Conservation (phyloP, 2,888 invertebrate species). For the Harpalus rufipes region DNA sequence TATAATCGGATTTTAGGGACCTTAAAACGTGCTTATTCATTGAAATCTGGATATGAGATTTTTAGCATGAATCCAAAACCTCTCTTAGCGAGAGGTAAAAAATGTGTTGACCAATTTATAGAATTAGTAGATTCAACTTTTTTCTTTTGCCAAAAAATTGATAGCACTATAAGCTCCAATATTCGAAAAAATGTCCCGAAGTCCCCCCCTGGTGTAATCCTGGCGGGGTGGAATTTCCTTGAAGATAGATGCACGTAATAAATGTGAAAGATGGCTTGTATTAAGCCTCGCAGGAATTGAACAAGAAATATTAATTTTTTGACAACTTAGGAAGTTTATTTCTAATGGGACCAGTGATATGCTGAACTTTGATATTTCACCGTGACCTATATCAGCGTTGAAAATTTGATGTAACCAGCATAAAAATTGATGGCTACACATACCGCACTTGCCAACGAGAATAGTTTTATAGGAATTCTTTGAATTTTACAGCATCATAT, state of each 20-base stretch:
- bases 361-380: conserved; percentile 36
- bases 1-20: too few relatives aligned
- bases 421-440: conserved; percentile 1
- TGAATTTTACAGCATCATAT: background rate
- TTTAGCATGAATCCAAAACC: too few relatives aligned
- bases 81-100: too few relatives aligned
- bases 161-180: background rate
- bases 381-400: conserved; percentile 17
- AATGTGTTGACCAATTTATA: too few relatives aligned
- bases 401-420: conserved; percentile 16
- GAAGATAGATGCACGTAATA: conserved; percentile 29
- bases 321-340: conserved; percentile 32
- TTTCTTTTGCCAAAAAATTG: too few relatives aligned
- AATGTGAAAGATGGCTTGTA: conserved; percentile 24
- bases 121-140: too few relatives aligned
- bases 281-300: conserved; percentile 15
- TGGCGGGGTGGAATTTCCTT: background rate
- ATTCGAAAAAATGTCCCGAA: background rate
- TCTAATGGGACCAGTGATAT: conserved; percentile 1
- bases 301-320: conserved; percentile 50
- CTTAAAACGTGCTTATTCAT: too few relatives aligned
- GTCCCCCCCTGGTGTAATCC: background rate
- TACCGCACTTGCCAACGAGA: background rate
- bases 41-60: too few relatives aligned
- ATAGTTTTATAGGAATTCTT: conserved; percentile 23